A percentile compares a stretch with the other conserved stretches of the same genome.
These are phyloP conservation scores for Aphrocallistes beatrix DNA, from an alignment of 37 sponge, comb jelly and placozoan genomes.

Conservation along the genomic window DNA sequence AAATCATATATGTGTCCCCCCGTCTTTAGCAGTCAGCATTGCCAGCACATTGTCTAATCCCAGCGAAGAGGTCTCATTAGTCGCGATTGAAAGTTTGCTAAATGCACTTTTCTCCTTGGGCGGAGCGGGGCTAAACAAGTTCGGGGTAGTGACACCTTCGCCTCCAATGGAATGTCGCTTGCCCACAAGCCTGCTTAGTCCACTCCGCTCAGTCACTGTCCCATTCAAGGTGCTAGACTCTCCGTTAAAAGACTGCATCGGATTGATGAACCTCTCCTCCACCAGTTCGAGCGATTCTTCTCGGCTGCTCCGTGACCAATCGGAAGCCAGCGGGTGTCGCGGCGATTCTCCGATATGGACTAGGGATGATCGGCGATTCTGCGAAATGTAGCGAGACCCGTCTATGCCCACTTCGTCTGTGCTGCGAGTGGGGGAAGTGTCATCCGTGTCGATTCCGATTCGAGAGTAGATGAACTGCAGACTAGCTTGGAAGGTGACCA, in stretches of 20 bases:
- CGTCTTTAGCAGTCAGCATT: background rate
- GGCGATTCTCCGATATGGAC: background rate
- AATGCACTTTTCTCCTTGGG: background rate
- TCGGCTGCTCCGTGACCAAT: background rate
- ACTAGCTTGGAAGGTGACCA: background rate
- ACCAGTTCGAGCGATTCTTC: background rate
- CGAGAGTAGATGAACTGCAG: background rate
- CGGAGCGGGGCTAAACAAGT: background rate
- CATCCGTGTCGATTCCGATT: background rate
- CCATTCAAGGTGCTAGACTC: background rate
- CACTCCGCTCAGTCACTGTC: background rate
- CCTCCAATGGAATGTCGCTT: background rate
- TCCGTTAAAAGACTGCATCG: background rate
- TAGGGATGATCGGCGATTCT: background rate
- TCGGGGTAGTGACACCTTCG: background rate
- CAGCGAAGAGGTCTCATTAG: background rate
- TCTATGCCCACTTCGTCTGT: background rate
- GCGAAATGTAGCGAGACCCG: background rate
- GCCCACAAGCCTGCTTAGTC: background rate
- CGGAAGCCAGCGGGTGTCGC: background rate
- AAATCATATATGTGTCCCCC: background rate
- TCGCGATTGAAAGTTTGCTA: background rate
- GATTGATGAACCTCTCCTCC: background rate
- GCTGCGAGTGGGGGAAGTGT: background rate
- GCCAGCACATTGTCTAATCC: background rate